phyloP scores from a whole-genome alignment of 2,113 vertebrate genomes.

The Syngnathoides biaculeatus region DNA sequence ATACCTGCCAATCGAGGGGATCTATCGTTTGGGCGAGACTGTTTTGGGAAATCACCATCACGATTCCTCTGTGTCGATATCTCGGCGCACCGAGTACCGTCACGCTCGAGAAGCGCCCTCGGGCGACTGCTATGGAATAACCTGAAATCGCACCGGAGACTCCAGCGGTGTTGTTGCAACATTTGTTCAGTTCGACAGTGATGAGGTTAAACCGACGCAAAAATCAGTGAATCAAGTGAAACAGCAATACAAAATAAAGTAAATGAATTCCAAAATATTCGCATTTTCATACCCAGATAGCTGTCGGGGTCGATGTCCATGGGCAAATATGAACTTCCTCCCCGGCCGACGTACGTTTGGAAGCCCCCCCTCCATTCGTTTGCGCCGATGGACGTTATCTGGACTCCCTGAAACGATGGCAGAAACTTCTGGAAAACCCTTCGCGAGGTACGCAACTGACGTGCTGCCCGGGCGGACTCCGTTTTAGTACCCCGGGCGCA shows the following conservation, averaged over 20 bases:
- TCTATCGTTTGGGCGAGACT: not conserved
- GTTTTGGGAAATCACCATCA: not conserved
- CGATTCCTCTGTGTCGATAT: slow-evolving; percentile 58
- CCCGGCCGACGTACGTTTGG: not conserved
- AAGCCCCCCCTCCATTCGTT: slow-evolving; percentile 68
- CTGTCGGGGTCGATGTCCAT: slow-evolving; percentile 24
- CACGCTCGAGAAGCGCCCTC: fast-evolving
- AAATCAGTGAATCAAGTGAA: no score
- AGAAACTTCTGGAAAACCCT: no score
- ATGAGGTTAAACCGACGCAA: no score
- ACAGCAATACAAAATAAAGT: not conserved
- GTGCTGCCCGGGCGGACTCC: not conserved
- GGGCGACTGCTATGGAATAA: slow-evolving; percentile 64
- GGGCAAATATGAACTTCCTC: not conserved
- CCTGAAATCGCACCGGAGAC: slow-evolving; percentile 42
- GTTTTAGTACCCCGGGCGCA: slow-evolving; percentile 28
- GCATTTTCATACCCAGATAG: slow-evolving; percentile 57
- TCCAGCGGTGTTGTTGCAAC: not conserved
- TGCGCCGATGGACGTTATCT: slow-evolving; percentile 59
- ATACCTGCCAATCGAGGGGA: slow-evolving; percentile 38
- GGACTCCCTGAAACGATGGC: slow-evolving; percentile 17
- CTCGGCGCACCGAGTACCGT: slow-evolving; percentile 68
- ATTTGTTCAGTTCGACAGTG: not conserved
- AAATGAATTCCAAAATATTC: not conserved
- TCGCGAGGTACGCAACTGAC: no score